Evolutionary conservation across 2,113 vertebrate genomes (phyloP).

Genomic region (Rafetus swinhoei): DNA sequence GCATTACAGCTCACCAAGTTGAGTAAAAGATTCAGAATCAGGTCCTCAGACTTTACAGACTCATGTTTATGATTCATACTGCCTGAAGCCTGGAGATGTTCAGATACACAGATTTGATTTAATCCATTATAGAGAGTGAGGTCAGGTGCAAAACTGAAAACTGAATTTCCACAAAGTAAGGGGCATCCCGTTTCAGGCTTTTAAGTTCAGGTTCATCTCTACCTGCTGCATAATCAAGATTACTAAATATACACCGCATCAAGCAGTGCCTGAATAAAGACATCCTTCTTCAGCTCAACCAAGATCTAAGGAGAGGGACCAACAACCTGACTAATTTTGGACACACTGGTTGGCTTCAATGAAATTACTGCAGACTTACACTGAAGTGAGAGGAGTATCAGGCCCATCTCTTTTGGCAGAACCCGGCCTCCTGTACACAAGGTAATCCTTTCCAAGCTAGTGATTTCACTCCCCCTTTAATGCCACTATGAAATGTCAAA

Average conservation of each 20-base stretch:
- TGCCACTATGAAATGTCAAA: background rate
- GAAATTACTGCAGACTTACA: background rate
- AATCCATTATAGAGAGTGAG: background rate
- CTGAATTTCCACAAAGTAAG: background rate
- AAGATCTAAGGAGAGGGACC: background rate
- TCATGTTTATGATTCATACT: background rate
- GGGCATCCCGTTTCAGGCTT: background rate
- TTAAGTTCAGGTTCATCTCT: background rate
- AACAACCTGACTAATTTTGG: background rate
- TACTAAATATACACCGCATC: background rate
- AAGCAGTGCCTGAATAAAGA: background rate
- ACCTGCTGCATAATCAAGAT: background rate
- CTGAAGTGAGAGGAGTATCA: background rate
- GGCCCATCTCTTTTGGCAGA: background rate
- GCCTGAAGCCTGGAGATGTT: rapidly evolving
- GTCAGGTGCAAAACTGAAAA: background rate
- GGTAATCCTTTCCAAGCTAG: background rate
- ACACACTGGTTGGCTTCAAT: background rate
- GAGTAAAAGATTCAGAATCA: background rate
- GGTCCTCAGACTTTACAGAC: background rate
- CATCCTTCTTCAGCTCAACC: background rate
- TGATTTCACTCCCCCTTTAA: background rate
- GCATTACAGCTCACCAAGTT: background rate
- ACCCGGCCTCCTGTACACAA: background rate
- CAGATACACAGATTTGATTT: background rate